These are phyloP conservation scores for Drosophila equinoxialis DNA, from an alignment of 1,140 invertebrate species.

Conservation along the genomic window DNA sequence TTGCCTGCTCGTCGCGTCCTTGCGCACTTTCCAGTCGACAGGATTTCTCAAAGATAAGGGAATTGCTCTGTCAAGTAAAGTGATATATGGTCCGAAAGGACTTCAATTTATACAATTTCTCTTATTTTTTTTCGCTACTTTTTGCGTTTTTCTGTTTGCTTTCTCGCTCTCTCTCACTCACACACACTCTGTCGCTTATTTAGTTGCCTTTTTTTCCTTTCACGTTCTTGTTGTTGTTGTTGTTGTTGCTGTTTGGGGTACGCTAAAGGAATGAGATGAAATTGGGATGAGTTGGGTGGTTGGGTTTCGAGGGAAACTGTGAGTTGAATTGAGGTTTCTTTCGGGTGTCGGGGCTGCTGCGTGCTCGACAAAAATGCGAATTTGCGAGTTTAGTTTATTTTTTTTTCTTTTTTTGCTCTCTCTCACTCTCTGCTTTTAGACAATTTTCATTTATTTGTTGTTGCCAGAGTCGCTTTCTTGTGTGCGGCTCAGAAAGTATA, in stretches of 20 bases:
- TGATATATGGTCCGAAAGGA: constrained; percentile 83
- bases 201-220: constrained; percentile 63
- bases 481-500: constrained; percentile 21
- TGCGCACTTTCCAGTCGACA: constrained; percentile 82
- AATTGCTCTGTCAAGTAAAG: constrained; percentile 83
- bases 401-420: constrained; percentile 25
- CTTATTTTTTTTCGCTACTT: constrained; percentile 80
- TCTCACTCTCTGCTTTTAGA: constrained; percentile 66
- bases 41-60: constrained; percentile 83
- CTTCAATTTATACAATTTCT: constrained; percentile 83
- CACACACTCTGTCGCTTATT: constrained; percentile 33
- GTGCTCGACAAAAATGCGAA: constrained; percentile 79
- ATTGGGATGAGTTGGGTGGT: constrained; percentile 47
- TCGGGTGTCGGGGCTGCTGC: constrained; percentile 56
- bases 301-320: background rate
- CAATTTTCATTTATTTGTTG: constrained; percentile 80
- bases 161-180: constrained; percentile 21
- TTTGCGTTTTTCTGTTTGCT: constrained; percentile 74
- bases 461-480: constrained; percentile 30
- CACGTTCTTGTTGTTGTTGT: background rate
- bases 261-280: constrained; percentile 27
- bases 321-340: constrained; percentile 27
- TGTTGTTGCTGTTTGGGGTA: constrained; percentile 40
- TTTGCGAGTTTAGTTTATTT: constrained; percentile 82
- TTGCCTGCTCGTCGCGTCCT: constrained; percentile 57